phyloP scores from a whole-genome alignment of 1,140 invertebrate genomes.

The Diploscapter pachys region DNA sequence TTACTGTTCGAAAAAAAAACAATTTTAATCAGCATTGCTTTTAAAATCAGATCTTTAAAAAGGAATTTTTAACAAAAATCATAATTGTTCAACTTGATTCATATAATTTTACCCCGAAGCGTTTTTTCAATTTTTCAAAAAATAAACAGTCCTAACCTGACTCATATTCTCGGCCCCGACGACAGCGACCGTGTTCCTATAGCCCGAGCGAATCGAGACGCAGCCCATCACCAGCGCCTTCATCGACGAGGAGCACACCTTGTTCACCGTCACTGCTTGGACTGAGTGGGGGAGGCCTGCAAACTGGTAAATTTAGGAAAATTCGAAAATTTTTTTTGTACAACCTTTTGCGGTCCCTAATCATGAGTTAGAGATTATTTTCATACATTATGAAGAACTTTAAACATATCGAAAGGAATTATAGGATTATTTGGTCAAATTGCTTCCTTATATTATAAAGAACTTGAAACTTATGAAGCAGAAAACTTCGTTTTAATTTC shows the following conservation, averaged over 20 bases:
- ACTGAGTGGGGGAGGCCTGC: constrained; percentile 44
- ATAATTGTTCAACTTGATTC: too few relatives aligned
- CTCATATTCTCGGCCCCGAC: neutral
- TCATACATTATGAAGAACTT: too few relatives aligned
- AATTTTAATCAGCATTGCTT: too few relatives aligned
- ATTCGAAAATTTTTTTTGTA: neutral
- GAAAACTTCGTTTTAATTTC: too few relatives aligned
- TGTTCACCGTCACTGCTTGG: constrained; percentile 75
- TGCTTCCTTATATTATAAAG: too few relatives aligned
- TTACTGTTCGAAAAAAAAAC: too few relatives aligned
- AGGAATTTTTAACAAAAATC: too few relatives aligned
- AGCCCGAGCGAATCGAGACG: constrained; percentile 78
- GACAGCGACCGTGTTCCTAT: neutral
- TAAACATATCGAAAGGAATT: too few relatives aligned
- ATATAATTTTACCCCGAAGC: too few relatives aligned
- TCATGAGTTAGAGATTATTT: neutral
- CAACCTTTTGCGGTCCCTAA: neutral
- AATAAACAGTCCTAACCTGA: neutral
- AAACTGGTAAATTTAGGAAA: neutral
- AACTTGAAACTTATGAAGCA: too few relatives aligned
- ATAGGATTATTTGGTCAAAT: too few relatives aligned
- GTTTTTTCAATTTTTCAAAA: neutral
- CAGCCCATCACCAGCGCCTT: constrained; percentile 88
- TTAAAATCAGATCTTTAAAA: too few relatives aligned
- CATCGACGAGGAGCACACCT: constrained; percentile 92